A percentile compares a stretch with the other conserved stretches of the same genome.
Conservation (phyloP, 1,140 invertebrate species). For the Pararge aegeria region DNA sequence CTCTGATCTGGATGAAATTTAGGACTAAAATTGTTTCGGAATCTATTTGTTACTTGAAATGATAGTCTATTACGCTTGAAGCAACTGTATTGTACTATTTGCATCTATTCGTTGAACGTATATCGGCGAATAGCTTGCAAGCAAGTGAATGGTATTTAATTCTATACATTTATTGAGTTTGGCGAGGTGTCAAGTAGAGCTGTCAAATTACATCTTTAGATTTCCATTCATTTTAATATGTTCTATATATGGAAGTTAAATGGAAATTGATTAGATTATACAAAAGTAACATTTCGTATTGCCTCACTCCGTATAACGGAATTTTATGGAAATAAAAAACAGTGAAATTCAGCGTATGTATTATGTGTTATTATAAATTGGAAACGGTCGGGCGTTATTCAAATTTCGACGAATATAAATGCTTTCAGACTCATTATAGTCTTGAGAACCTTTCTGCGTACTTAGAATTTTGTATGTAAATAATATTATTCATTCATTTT, state of each 20-base stretch:
- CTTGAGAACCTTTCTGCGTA: constrained; percentile 23
- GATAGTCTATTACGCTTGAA: no score
- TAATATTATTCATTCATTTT: constrained; percentile 3
- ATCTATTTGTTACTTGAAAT: no score
- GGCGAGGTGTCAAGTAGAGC: no score
- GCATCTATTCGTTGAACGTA: no score
- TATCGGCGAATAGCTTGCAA: no score
- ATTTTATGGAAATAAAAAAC: constrained; percentile 39
- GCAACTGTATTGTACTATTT: no score
- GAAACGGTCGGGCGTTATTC: constrained; percentile 42
- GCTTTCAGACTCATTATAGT: constrained; percentile 40
- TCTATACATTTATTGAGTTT: no score
- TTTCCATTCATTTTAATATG: not conserved
- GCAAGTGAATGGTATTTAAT: no score
- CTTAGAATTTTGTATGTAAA: not conserved
- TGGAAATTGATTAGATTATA: constrained; percentile 26
- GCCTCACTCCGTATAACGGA: constrained; percentile 20
- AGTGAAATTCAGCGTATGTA: constrained; percentile 25
- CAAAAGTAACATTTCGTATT: constrained; percentile 14
- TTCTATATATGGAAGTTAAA: not conserved
- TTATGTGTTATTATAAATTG: constrained; percentile 43
- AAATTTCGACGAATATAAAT: constrained; percentile 46
- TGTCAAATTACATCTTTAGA: not conserved
- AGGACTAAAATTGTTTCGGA: no score
- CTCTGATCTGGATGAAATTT: no score